Conservation (phyloP, 2,113 vertebrate genomes). For the Sebastes fasciatus region DNA sequence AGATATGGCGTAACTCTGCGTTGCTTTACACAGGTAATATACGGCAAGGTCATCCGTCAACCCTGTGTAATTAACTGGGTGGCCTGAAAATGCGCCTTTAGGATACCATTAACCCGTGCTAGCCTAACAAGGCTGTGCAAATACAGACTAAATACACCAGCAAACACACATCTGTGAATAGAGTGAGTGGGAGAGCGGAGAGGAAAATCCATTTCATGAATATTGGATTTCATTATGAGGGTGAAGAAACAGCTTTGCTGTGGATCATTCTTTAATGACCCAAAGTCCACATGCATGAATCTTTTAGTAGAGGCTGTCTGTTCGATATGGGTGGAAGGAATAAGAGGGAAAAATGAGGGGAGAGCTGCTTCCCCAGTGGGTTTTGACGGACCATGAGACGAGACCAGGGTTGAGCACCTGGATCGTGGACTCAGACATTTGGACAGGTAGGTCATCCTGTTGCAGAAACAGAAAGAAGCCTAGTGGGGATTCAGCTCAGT, state of each 20-base stretch:
- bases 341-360: slow-evolving; percentile 16
- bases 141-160: slow-evolving; percentile 66
- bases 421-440: slow-evolving; percentile 43
- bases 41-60: slow-evolving; percentile 71
- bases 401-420: slow-evolving; percentile 40
- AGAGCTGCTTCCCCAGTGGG: slow-evolving; percentile 37
- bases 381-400: slow-evolving; percentile 56
- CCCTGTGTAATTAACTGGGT: slow-evolving; percentile 73
- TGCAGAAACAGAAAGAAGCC: slow-evolving; percentile 32
- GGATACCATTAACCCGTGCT: slow-evolving; percentile 79
- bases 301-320: slow-evolving; percentile 79
- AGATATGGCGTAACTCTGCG: slow-evolving; percentile 43
- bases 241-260: slow-evolving; percentile 75
- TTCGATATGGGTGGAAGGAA: slow-evolving; percentile 66
- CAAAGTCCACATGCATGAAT: slow-evolving; percentile 84
- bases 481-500: slow-evolving; percentile 2
- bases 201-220: slow-evolving; percentile 83
- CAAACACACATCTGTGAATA: slow-evolving; percentile 66
- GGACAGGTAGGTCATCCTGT: slow-evolving; percentile 44
- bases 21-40: slow-evolving; percentile 70
- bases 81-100: slow-evolving; percentile 70
- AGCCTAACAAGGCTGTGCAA: slow-evolving; percentile 72
- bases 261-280: slow-evolving; percentile 84
- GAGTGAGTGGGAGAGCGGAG: slow-evolving; percentile 52
- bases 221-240: slow-evolving; percentile 84